Conservation (phyloP, 2,888 invertebrate genomes). For the Sesia bembeciformis region DNA sequence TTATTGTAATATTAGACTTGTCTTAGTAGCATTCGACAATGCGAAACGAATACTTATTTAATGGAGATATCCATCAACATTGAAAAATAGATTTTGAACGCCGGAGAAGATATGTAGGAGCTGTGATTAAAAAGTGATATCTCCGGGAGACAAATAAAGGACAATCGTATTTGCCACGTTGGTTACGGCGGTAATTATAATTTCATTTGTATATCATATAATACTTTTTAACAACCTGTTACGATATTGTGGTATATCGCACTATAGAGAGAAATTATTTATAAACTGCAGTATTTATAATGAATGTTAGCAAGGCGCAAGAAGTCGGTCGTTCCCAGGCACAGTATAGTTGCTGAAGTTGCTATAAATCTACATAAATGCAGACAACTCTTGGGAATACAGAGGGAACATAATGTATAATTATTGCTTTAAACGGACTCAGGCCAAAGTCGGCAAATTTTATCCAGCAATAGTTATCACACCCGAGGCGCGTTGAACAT, state of each 20-base stretch:
- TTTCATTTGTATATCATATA: no score
- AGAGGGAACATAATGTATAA: constrained; percentile 37
- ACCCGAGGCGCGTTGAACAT: constrained; percentile 4
- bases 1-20: no score
- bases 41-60: no score
- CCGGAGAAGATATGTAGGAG: no score
- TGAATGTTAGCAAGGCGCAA: neutral
- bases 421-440: constrained; percentile 30
- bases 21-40: no score
- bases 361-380: constrained; percentile 48
- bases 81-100: no score
- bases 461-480: constrained; percentile 24
- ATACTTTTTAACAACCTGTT: no score
- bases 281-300: neutral
- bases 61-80: no score
- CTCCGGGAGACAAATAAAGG: no score
- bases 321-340: neutral
- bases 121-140: no score
- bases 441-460: constrained; percentile 22
- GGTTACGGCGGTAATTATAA: no score
- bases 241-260: neutral
- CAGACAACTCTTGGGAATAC: constrained; percentile 31
- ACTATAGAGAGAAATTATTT: neutral
- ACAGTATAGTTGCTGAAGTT: constrained; percentile 9
- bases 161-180: no score